These are phyloP conservation scores for Potamarius usumacintae DNA, from an alignment of 2,113 vertebrate genomes.

Conservation along the genomic window DNA sequence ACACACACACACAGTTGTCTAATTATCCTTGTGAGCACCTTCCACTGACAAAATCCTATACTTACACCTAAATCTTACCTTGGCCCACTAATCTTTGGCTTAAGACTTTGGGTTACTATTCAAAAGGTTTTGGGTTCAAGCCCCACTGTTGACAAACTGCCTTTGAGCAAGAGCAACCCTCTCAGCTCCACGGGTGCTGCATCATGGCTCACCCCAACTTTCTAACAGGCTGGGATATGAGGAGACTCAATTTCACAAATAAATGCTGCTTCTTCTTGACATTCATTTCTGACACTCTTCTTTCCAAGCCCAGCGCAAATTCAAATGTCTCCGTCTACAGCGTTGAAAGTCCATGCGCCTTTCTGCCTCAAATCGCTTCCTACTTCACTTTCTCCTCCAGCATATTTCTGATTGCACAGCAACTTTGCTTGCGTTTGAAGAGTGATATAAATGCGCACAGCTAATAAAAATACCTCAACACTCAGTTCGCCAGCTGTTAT, in stretches of 20 bases:
- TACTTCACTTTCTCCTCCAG: too few relatives aligned
- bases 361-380: too few relatives aligned
- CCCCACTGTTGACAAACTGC: not conserved
- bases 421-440: too few relatives aligned
- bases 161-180: not conserved
- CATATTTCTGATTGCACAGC: too few relatives aligned
- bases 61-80: not conserved
- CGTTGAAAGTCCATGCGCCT: too few relatives aligned
- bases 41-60: not conserved
- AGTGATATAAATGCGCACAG: too few relatives aligned
- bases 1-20: not conserved
- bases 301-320: too few relatives aligned
- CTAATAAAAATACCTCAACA: too few relatives aligned
- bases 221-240: not conserved
- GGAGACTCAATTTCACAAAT: not conserved
- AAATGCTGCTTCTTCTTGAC: not conserved
- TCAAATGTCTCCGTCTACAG: too few relatives aligned
- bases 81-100: too few relatives aligned
- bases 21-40: not conserved
- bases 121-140: not conserved
- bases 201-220: not conserved
- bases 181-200: not conserved
- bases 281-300: too few relatives aligned
- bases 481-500: too few relatives aligned
- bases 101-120: not conserved